Evolutionary conservation across 2,113 vertebrate species (phyloP).

Genomic region (Thalassarche chlororhynchos): DNA sequence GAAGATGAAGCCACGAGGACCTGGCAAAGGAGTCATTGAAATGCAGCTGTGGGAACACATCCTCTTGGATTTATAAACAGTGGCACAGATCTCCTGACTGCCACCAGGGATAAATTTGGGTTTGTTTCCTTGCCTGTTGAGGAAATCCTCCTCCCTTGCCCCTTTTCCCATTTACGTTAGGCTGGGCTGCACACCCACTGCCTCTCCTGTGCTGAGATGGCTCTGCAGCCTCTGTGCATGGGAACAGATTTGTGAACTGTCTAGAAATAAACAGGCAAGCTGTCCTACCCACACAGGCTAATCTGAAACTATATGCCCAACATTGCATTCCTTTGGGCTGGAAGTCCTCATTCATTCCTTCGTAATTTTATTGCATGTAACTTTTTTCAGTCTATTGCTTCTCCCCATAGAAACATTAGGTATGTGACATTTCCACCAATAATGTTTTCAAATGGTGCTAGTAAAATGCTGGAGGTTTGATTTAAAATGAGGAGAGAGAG

Average conservation of each 20-base stretch:
- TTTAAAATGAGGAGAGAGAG: neutral
- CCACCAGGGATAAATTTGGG: neutral
- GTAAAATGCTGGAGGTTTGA: neutral
- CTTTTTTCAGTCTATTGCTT: neutral
- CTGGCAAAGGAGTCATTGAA: neutral
- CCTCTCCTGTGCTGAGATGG: neutral
- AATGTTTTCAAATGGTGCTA: neutral
- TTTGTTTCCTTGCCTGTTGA: neutral
- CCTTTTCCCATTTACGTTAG: neutral
- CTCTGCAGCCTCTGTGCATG: neutral
- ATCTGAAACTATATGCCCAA: neutral
- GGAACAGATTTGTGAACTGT: neutral
- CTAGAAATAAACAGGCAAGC: neutral
- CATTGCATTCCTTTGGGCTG: neutral
- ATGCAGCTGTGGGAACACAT: neutral
- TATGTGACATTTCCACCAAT: slow-evolving; percentile 35
- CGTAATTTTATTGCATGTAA: neutral
- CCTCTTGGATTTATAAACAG: neutral
- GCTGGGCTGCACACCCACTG: neutral
- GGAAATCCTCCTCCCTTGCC: neutral
- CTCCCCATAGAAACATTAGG: neutral
- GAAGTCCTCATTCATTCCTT: neutral
- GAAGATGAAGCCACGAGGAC: neutral
- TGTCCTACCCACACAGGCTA: neutral
- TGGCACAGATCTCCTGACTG: neutral